Evolutionary conservation across 2,888 invertebrate genomes (phyloP).

Genomic region (Lissonota sp.): DNA sequence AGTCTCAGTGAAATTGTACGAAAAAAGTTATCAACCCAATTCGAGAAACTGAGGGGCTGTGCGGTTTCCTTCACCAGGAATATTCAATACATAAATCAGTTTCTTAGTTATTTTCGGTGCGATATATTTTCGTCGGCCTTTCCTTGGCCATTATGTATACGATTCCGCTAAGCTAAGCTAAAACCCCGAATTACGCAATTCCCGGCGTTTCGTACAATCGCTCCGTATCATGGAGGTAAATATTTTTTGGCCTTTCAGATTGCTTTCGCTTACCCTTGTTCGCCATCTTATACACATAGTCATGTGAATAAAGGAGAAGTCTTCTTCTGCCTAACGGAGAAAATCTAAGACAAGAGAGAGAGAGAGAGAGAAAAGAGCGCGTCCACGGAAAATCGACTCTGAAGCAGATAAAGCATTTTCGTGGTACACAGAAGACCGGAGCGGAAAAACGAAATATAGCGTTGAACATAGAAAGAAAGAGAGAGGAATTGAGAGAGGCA

Average conservation of each 20-base stretch:
- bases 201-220: constrained; percentile 64
- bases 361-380: constrained; percentile 6
- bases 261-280: constrained; percentile 27
- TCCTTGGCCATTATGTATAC: constrained; percentile 5
- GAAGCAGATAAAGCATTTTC: constrained; percentile 50
- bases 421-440: constrained; percentile 22
- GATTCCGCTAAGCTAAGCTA: constrained; percentile 68
- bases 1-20: too few relatives aligned
- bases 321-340: too few relatives aligned
- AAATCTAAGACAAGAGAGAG: too few relatives aligned
- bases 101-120: constrained; percentile 36
- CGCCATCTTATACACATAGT: too few relatives aligned
- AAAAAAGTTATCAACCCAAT: too few relatives aligned
- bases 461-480: constrained; percentile 22
- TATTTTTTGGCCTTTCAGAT: constrained; percentile 66
- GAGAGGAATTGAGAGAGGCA: constrained; percentile 2
- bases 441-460: constrained; percentile 48
- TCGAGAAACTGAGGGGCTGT: too few relatives aligned
- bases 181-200: constrained; percentile 76
- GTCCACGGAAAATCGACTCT: constrained; percentile 39
- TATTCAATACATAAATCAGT: constrained; percentile 2
- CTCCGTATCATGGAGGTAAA: constrained; percentile 70
- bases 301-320: too few relatives aligned
- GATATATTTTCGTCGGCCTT: constrained; percentile 21
- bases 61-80: too few relatives aligned